A percentile compares a stretch with the other conserved stretches of the same genome.
Conservation (phyloP, 2,797 vertebrate species). For the Schizopygopsis pylzovi region DNA sequence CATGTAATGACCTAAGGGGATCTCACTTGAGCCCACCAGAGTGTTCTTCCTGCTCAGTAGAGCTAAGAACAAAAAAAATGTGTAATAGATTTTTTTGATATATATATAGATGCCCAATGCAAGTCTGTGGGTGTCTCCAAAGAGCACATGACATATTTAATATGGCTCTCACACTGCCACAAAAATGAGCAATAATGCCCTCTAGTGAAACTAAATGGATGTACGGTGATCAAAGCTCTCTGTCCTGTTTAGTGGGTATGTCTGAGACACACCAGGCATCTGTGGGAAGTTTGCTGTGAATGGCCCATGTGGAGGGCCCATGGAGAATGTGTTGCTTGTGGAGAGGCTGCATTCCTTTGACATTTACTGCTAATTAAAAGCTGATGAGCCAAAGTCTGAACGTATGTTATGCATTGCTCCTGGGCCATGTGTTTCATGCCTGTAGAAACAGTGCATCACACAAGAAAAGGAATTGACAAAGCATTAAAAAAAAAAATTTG, state of each 20-base stretch:
- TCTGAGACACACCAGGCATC: constrained; percentile 63
- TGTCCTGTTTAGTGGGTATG: constrained; percentile 50
- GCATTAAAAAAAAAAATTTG: too few relatives aligned
- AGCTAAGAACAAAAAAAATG: constrained; percentile 17
- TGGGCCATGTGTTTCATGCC: constrained; percentile 47
- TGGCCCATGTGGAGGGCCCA: constrained; percentile 61
- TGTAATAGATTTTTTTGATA: not conserved
- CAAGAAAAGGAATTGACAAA: constrained; percentile 44
- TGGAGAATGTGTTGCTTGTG: constrained; percentile 70
- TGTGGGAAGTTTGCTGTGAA: constrained; percentile 67
- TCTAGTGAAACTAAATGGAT: constrained; percentile 65
- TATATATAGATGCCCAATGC: constrained; percentile 48
- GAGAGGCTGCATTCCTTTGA: constrained; percentile 70
- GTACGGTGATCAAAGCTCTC: constrained; percentile 26
- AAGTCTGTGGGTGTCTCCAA: constrained; percentile 39
- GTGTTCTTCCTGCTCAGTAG: constrained; percentile 78
- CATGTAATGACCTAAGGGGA: constrained; percentile 74
- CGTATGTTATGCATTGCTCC: constrained; percentile 58
- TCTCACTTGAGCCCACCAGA: constrained; percentile 68
- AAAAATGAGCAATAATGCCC: constrained; percentile 56
- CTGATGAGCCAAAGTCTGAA: constrained; percentile 72
- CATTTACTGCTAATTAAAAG: constrained; percentile 77
- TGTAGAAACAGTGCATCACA: constrained; percentile 50
- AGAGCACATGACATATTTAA: constrained; percentile 8
- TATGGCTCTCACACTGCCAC: constrained; percentile 1